A percentile compares a stretch with the other conserved stretches of the same genome.
Evolutionary conservation across 2,113 vertebrate species (phyloP).

Genomic region (Danionella cerebrum): DNA sequence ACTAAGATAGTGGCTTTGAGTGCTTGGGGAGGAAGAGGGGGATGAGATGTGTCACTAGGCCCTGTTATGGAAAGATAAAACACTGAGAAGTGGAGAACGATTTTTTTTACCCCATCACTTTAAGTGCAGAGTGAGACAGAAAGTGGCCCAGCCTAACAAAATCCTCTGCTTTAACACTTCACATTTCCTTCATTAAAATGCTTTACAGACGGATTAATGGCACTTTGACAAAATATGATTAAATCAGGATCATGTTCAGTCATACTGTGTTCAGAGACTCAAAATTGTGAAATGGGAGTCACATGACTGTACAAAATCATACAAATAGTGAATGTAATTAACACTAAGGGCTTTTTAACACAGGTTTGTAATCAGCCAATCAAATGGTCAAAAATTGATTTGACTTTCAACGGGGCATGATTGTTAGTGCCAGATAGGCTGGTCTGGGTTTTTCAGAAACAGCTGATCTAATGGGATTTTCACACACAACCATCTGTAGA

Average conservation of each 20-base stretch:
- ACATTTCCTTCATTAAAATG: background rate
- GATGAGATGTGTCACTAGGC: constrained; percentile 18
- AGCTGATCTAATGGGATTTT: no score
- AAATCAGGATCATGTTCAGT: background rate
- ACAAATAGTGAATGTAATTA: no score
- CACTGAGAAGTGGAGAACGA: background rate
- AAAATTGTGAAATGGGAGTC: no score
- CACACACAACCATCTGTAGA: no score
- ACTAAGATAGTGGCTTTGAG: constrained; percentile 19
- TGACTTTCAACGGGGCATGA: no score
- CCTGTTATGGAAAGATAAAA: constrained; percentile 25
- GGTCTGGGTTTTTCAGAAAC: no score
- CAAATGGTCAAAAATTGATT: no score
- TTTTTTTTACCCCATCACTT: background rate
- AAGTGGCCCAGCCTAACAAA: background rate
- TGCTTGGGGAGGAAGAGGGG: background rate
- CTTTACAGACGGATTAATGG: background rate
- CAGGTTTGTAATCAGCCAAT: no score
- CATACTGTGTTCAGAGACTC: no score
- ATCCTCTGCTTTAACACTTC: background rate
- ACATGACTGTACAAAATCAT: no score
- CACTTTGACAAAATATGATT: background rate
- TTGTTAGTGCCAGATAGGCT: no score
- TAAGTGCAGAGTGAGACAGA: background rate
- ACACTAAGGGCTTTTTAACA: no score